A percentile compares a stretch with the other conserved stretches of the same genome.
These are phyloP conservation scores for Falco punctatus DNA, from an alignment of 2,113 vertebrate genomes.

Conservation along the genomic window DNA sequence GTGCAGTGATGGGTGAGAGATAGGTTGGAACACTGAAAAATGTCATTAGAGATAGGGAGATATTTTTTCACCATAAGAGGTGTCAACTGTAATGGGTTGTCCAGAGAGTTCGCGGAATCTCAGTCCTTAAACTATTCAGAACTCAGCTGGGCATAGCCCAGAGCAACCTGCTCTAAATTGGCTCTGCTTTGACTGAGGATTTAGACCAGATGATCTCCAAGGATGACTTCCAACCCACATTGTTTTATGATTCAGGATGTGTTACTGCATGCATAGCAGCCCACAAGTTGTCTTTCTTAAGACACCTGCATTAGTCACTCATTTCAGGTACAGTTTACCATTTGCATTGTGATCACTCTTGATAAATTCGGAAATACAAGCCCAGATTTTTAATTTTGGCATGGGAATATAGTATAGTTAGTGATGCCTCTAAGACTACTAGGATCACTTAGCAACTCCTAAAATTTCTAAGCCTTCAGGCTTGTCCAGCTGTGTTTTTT, in stretches of 20 bases:
- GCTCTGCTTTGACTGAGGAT: background rate
- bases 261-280: background rate
- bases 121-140: background rate
- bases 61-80: background rate
- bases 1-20: background rate
- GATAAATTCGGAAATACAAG: background rate
- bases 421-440: background rate
- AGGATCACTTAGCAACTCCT: background rate
- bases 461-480: background rate
- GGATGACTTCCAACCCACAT: background rate
- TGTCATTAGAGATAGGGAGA: background rate
- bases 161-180: background rate
- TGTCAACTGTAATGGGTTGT: background rate
- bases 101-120: background rate
- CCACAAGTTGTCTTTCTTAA: background rate
- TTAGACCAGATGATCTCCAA: background rate
- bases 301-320: background rate
- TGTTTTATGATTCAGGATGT: background rate
- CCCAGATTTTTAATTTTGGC: background rate
- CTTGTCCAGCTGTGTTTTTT: background rate
- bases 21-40: background rate
- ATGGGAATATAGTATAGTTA: background rate
- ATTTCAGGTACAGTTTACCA: background rate
- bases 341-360: background rate
- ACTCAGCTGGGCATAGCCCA: background rate